These are phyloP conservation scores for Gasteruption jaculator DNA, from an alignment of 2,888 invertebrate genomes.

Conservation along the genomic window DNA sequence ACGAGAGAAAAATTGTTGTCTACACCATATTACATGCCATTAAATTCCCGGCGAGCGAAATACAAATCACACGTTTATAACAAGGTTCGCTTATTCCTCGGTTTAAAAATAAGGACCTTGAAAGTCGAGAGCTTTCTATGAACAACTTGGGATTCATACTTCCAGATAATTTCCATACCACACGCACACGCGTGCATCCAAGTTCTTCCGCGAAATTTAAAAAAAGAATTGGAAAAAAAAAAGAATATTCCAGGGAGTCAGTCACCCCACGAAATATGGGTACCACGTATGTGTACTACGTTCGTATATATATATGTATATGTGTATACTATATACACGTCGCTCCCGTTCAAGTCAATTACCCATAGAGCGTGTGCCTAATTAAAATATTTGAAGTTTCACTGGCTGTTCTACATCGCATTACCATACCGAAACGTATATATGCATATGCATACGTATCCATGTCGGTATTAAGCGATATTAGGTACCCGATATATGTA, in stretches of 20 bases:
- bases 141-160: too few relatives aligned
- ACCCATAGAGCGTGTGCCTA: conserved; percentile 28
- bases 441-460: not conserved
- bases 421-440: conserved; percentile 1
- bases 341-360: too few relatives aligned
- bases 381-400: conserved; percentile 35
- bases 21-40: too few relatives aligned
- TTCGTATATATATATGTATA: too few relatives aligned
- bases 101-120: conserved; percentile 32
- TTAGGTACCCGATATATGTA: too few relatives aligned
- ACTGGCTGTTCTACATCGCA: conserved; percentile 10
- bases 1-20: too few relatives aligned
- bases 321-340: too few relatives aligned
- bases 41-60: too few relatives aligned
- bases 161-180: too few relatives aligned
- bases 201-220: conserved; percentile 4
- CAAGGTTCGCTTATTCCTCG: conserved; percentile 9
- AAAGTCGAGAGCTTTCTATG: conserved; percentile 16
- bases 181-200: too few relatives aligned
- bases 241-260: conserved; percentile 5
- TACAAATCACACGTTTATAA: too few relatives aligned
- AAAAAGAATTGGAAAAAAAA: conserved; percentile 4
- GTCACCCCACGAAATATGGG: conserved; percentile 5
- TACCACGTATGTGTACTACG: too few relatives aligned
- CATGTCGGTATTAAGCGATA: conserved; percentile 11